Conservation (phyloP, 2,888 invertebrate genomes). For the Drosophila aldrichi region DNA sequence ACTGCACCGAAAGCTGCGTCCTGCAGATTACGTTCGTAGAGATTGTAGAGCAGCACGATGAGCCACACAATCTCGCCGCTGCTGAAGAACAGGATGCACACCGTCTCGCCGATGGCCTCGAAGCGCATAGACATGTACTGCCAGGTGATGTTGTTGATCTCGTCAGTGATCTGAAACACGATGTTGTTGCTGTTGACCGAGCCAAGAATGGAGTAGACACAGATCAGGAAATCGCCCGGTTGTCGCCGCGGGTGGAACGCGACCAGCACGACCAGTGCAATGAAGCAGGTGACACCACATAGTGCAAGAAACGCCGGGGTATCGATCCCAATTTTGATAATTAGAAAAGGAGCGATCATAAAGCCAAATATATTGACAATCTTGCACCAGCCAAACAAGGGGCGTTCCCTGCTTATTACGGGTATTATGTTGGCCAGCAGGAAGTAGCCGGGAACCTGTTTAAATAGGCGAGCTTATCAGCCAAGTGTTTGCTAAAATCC, state of each 20-base stretch:
- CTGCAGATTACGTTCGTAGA: slow-evolving; percentile 7
- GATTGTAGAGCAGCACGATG: slow-evolving; percentile 16
- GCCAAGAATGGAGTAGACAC: slow-evolving; percentile 14
- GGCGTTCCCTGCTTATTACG: slow-evolving; percentile 27
- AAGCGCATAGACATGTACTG: slow-evolving; percentile 47
- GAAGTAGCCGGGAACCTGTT: slow-evolving; percentile 47
- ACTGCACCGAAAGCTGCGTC: slow-evolving; percentile 48
- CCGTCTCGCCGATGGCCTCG: slow-evolving; percentile 22
- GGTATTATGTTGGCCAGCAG: slow-evolving; percentile 49
- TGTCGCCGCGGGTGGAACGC: slow-evolving; percentile 29
- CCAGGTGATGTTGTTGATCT: slow-evolving; percentile 50
- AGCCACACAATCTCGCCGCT: slow-evolving; percentile 16
- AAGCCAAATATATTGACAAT: slow-evolving; percentile 24
- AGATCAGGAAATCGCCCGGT: slow-evolving; percentile 25
- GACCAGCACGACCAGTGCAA: slow-evolving; percentile 16
- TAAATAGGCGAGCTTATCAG: not conserved
- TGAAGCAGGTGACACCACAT: slow-evolving; percentile 20
- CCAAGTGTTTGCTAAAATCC: not conserved
- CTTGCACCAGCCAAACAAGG: slow-evolving; percentile 55
- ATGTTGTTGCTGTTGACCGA: slow-evolving; percentile 17
- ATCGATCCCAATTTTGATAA: not conserved
- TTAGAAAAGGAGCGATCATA: slow-evolving; percentile 29
- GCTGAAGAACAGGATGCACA: slow-evolving; percentile 30
- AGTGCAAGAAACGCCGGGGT: not conserved
- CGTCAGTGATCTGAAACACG: slow-evolving; percentile 7